A percentile compares a stretch with the other conserved stretches of the same genome.
These are phyloP conservation scores for Epinephelus fuscoguttatus DNA, from an alignment of 2,113 vertebrate species.

Conservation along the genomic window DNA sequence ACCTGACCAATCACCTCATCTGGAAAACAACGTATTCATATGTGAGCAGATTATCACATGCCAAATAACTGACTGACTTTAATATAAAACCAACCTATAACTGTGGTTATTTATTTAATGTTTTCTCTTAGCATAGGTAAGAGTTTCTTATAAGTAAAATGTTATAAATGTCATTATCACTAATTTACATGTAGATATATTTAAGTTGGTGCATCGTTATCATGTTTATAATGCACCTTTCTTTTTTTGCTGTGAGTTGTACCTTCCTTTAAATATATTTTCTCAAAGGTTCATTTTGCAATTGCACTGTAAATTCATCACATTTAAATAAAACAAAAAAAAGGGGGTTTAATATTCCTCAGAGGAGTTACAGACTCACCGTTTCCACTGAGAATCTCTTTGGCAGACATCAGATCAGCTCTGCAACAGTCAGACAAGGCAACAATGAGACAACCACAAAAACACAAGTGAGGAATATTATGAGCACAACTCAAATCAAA, in stretches of 20 bases:
- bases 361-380: conserved; percentile 81
- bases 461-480: background rate
- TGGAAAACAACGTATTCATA: conserved; percentile 54
- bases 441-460: background rate
- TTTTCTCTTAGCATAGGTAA: background rate
- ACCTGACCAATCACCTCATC: conserved; percentile 93
- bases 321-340: background rate
- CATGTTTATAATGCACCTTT: background rate
- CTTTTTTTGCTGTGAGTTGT: background rate
- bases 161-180: background rate
- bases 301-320: background rate
- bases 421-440: conserved; percentile 70
- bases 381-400: conserved; percentile 90
- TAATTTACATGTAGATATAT: background rate
- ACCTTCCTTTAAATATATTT: background rate
- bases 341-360: too few species aligned
- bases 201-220: background rate
- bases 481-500: too few species aligned
- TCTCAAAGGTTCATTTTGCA: background rate
- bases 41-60: background rate
- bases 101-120: background rate
- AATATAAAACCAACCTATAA: background rate
- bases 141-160: background rate
- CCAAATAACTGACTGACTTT: background rate
- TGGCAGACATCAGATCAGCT: conserved; percentile 88